Base-by-base conservation (phyloP, 2,797 vertebrate genomes). In the Bucorvus abyssinicus region DNA sequence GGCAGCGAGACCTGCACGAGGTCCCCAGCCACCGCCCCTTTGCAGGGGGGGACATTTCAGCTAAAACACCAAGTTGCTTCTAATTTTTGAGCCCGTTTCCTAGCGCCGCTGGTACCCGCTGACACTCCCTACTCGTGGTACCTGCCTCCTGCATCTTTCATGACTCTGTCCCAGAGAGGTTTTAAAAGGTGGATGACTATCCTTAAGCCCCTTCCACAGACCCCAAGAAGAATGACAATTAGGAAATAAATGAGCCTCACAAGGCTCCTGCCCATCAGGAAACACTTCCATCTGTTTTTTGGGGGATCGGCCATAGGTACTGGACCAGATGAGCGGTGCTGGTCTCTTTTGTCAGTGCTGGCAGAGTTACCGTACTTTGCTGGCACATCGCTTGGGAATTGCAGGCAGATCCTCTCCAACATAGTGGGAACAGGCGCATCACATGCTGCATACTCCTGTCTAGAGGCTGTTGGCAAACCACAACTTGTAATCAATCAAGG, bases 401-500 rank as follows among this genome's bases (percentile, higher is more conserved):
- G 84, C 95, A 86, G 85, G 60, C 88, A 78, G 88, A 73, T 75
- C 53, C 78, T 77, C 77, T 75, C 64, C 74, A 49, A 11, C 82
- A 65, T 36, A 79, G 68, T 81, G 79, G 65, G 70, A 89, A 88
- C 63, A 53, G 74, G 83, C 56, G 1, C 76, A 57, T 34, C 60
- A 29, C 86, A 45, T 9, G 42, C 85, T 59, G 3, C 86, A 38
- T 44, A 18, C 77, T 91, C 65, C 90, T 70, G 87, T 78, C 74
- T 92, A 75, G 88, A 95, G 83, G 44, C 57, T 89, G 45, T 27
- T 95, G 95, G 90, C 90, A 92, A 90, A 79, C 57, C 73, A 76
- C 74, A 52, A 26, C 77, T 77, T 65, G 65, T 57, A 89, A 82
- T 93, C 93, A 94, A 77, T 93, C 91, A 93, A 84, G 61, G 85